A percentile compares a stretch with the other conserved stretches of the same genome.
These are phyloP conservation scores for Eulacestoma nigropectus DNA, from an alignment of 2,113 vertebrate species.

Conservation along the genomic window DNA sequence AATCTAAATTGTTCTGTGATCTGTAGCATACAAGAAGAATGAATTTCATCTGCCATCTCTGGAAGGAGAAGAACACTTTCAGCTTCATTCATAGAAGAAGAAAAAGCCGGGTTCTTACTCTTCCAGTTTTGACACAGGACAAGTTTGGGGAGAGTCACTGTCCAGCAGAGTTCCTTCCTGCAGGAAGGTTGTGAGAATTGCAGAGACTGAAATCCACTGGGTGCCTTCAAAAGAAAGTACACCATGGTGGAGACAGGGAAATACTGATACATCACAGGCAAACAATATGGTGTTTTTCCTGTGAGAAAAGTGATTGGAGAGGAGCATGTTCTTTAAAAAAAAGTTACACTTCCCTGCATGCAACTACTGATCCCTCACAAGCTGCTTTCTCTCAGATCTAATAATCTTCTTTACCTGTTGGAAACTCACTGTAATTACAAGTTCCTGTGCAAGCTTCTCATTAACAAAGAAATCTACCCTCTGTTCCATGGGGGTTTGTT, in stretches of 20 bases:
- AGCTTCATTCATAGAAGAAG: not conserved
- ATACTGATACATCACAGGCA: not conserved
- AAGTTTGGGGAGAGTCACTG: not conserved
- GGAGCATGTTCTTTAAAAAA: not conserved
- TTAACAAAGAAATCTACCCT: not conserved
- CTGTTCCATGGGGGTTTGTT: not conserved
- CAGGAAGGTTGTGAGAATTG: not conserved
- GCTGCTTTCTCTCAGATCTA: not conserved
- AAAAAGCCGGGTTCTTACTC: not conserved
- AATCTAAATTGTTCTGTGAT: not conserved
- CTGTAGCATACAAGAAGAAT: not conserved
- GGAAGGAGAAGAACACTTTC: not conserved
- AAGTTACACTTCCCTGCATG: not conserved
- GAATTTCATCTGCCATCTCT: not conserved
- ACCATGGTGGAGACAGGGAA: not conserved
- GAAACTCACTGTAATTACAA: not conserved
- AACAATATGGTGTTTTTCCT: not conserved
- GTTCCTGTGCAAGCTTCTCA: not conserved
- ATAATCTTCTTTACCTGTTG: constrained; percentile 5
- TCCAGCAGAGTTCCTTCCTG: not conserved
- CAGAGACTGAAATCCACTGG: not conserved
- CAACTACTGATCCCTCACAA: not conserved
- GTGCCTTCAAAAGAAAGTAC: not conserved
- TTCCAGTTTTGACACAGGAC: not conserved
- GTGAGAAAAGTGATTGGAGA: not conserved